phyloP scores from a whole-genome alignment of 2,113 vertebrate species.

The Phalacrocorax brasilianus region DNA sequence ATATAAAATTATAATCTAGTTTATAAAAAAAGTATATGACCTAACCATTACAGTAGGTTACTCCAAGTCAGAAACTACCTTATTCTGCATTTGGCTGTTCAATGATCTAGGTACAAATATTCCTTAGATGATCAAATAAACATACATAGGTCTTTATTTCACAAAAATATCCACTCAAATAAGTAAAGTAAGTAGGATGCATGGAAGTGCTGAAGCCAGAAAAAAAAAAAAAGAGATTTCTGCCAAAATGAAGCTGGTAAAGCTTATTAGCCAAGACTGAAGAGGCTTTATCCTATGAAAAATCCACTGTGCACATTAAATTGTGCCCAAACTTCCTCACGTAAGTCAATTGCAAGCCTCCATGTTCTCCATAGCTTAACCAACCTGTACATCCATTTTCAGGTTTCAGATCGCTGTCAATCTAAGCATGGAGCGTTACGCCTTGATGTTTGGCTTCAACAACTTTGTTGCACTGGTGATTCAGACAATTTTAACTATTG shows the following conservation, averaged over 20 bases:
- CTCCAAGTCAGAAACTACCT: not conserved
- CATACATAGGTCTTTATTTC: not conserved
- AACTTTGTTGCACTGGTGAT: conserved; percentile 84
- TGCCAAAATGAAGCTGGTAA: not conserved
- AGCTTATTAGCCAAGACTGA: not conserved
- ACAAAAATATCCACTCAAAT: not conserved
- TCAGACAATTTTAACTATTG: conserved; percentile 84
- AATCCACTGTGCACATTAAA: not conserved
- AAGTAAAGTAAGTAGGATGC: not conserved
- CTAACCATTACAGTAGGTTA: not conserved
- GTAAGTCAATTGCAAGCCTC: accelerated
- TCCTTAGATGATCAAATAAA: not conserved
- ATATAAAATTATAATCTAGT: not conserved
- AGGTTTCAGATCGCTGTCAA: conserved; percentile 91
- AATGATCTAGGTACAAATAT: not conserved
- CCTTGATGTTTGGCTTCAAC: conserved; percentile 90
- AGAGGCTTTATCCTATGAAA: not conserved
- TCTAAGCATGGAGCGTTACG: conserved; percentile 88
- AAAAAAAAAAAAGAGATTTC: not conserved
- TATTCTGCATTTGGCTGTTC: not conserved
- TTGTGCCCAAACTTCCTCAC: not conserved
- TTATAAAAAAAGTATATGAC: not conserved
- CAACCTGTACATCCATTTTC: not conserved
- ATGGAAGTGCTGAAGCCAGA: not conserved
- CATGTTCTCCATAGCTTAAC: not conserved